Evolutionary conservation across 2,888 invertebrate species (phyloP).

Genomic region (Ophion costatus): DNA sequence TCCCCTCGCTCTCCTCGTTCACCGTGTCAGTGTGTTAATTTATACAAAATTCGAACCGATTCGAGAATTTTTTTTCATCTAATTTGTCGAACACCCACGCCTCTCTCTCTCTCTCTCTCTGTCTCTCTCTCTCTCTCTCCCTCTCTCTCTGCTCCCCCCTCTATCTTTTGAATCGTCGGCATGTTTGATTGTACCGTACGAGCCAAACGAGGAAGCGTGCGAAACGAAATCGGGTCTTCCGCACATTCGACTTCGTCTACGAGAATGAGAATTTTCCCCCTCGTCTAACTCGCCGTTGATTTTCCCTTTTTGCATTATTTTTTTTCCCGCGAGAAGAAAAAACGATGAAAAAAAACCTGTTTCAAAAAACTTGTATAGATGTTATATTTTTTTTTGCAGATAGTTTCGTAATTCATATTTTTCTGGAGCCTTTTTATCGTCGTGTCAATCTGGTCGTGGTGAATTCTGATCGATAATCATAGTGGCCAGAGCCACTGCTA

Average conservation of each 20-base stretch:
- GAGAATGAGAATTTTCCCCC: background rate
- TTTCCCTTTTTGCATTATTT: background rate
- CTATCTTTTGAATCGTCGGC: background rate
- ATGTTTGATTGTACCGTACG: background rate
- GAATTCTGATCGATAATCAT: background rate
- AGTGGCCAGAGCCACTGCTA: background rate
- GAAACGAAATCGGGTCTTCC: background rate
- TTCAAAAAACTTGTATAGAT: too few relatives aligned
- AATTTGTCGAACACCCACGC: background rate
- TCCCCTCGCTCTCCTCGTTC: background rate
- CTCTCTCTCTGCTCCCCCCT: background rate
- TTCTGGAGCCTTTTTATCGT: background rate
- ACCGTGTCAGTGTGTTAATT: slow-evolving; percentile 32
- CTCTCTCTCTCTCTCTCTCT: background rate
- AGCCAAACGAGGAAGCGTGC: background rate
- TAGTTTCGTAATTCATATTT: background rate
- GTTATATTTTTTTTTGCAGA: background rate
- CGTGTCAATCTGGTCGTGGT: background rate
- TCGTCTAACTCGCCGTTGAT: background rate
- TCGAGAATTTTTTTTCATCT: background rate
- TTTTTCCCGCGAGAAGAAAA: background rate
- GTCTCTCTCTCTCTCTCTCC: background rate
- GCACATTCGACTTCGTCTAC: background rate
- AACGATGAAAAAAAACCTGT: background rate
- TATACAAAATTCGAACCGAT: slow-evolving; percentile 33